Conservation (phyloP, 1,140 invertebrate species). For the Teleopsis dalmanni region DNA sequence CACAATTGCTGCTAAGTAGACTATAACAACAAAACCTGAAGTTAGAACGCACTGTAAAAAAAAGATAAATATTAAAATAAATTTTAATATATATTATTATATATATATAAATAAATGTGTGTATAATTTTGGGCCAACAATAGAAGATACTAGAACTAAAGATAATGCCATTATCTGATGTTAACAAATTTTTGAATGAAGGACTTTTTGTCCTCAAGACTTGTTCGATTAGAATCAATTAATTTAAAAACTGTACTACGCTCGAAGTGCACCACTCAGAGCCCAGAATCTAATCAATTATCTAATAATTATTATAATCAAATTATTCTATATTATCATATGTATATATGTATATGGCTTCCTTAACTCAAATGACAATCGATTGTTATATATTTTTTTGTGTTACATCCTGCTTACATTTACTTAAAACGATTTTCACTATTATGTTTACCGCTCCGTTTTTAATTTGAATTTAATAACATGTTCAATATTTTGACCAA, state of each 20-base stretch:
- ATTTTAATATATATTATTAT: neutral
- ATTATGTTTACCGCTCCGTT: too few relatives aligned
- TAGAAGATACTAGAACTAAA: neutral
- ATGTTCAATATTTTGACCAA: too few relatives aligned
- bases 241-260: neutral
- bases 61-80: neutral
- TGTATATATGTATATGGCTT: too few relatives aligned
- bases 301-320: too few relatives aligned
- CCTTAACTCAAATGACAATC: too few relatives aligned
- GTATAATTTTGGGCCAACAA: neutral
- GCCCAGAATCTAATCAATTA: too few relatives aligned
- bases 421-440: too few relatives aligned
- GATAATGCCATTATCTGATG: neutral
- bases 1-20: conserved; percentile 31
- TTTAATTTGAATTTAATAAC: too few relatives aligned
- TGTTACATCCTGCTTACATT: too few relatives aligned
- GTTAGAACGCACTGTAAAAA: conserved; percentile 25
- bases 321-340: too few relatives aligned
- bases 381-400: too few relatives aligned
- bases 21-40: conserved; percentile 32
- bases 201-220: neutral
- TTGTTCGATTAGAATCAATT: neutral
- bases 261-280: neutral
- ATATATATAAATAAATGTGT: neutral
- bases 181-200: neutral